Percentiles rank a stretch among this genome's conserved stretches.
phyloP scores from a whole-genome alignment of 2,888 invertebrate genomes.

The Bombylius discolor region DNA sequence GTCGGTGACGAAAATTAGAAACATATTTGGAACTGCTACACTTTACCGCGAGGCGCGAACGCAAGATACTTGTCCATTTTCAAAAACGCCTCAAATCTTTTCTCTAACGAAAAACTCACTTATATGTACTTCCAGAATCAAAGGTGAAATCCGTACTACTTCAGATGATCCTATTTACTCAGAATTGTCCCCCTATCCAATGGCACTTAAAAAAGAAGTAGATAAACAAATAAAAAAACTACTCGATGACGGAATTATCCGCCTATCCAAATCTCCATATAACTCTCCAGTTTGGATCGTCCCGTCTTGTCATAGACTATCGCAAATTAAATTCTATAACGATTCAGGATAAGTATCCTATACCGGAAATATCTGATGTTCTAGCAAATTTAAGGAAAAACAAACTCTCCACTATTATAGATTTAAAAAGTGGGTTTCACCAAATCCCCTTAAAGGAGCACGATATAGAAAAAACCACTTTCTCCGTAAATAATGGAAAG shows the following conservation, averaged over 20 bases:
- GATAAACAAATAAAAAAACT: neutral
- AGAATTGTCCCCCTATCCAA: too few relatives aligned
- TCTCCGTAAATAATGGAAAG: slow-evolving; percentile 6
- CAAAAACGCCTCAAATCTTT: too few relatives aligned
- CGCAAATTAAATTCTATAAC: slow-evolving; percentile 1
- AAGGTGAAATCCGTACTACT: too few relatives aligned
- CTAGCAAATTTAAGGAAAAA: slow-evolving; percentile 6
- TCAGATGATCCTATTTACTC: too few relatives aligned
- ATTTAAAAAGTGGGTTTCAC: slow-evolving; percentile 11
- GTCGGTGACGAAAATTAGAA: too few relatives aligned
- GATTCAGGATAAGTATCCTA: slow-evolving; percentile 6
- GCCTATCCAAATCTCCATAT: slow-evolving; percentile 13
- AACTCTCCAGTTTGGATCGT: slow-evolving; percentile 10
- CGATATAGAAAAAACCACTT: slow-evolving; percentile 6
- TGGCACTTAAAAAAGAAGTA: neutral
- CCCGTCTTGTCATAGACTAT: slow-evolving; percentile 7
- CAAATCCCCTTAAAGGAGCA: slow-evolving; percentile 8
- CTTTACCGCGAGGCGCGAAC: too few relatives aligned
- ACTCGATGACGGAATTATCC: slow-evolving; percentile 4
- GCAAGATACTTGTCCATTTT: too few relatives aligned
- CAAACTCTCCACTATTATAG: slow-evolving; percentile 5
- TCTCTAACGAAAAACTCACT: too few relatives aligned
- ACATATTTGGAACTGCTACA: too few relatives aligned
- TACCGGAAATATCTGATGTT: slow-evolving; percentile 7
- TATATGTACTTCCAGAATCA: too few relatives aligned